Evolutionary conservation across 2,113 vertebrate genomes (phyloP).

Genomic region (Heterotis niloticus): DNA sequence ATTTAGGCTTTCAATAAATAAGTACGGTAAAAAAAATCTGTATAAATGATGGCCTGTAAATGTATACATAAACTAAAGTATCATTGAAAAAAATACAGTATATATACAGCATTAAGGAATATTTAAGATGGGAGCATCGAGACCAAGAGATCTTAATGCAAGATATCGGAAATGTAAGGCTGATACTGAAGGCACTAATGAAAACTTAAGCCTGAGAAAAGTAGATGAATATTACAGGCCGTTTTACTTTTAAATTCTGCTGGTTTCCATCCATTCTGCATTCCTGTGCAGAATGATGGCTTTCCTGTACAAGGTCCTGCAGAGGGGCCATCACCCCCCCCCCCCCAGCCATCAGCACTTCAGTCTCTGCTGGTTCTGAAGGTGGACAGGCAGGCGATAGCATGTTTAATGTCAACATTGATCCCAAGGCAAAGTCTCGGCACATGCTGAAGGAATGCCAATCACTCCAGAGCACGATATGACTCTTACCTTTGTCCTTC

Average conservation of each 20-base stretch:
- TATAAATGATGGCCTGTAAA: neutral
- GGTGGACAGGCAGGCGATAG: neutral
- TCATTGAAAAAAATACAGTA: neutral
- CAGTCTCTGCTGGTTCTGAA: neutral
- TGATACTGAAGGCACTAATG: no score
- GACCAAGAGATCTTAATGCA: no score
- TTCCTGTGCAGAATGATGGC: no score
- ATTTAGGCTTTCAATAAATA: neutral
- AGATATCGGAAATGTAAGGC: no score
- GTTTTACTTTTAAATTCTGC: no score
- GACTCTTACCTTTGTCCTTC: neutral
- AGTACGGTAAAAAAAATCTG: neutral
- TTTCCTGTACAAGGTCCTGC: no score
- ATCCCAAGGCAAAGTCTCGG: neutral
- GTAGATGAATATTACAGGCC: no score
- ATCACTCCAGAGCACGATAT: neutral
- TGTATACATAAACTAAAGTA: neutral
- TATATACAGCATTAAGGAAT: neutral
- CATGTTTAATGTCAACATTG: constrained; percentile 17
- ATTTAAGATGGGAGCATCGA: no score
- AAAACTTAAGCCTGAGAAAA: no score
- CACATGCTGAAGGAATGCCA: constrained; percentile 7
- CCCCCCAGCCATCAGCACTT: neutral
- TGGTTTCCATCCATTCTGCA: no score
- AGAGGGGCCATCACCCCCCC: neutral